These are phyloP conservation scores for Artibeus jamaicensis DNA, from an alignment of 2,797 vertebrate species.

Conservation along the genomic window DNA sequence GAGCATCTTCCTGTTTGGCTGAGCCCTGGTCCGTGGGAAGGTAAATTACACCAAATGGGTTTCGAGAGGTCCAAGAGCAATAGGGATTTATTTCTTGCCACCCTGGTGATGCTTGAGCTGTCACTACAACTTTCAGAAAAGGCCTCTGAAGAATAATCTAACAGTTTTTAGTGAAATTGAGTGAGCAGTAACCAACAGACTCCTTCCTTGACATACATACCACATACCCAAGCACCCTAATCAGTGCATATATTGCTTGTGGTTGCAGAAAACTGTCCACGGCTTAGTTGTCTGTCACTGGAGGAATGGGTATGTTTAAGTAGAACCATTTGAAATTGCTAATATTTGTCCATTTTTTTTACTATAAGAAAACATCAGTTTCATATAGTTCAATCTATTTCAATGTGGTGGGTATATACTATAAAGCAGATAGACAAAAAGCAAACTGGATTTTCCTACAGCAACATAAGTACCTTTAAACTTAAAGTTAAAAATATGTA, in stretches of 20 bases:
- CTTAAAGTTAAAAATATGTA: neutral
- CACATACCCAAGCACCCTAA: neutral
- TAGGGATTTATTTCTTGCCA: neutral
- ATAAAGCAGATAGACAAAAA: neutral
- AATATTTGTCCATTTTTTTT: neutral
- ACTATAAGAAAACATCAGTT: neutral
- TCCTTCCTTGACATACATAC: neutral
- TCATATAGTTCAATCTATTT: neutral
- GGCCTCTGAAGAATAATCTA: neutral
- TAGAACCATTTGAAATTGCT: neutral
- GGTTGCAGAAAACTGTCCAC: neutral
- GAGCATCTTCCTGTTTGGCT: neutral
- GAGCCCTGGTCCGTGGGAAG: neutral
- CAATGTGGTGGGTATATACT: neutral
- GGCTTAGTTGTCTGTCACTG: neutral
- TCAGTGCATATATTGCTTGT: neutral
- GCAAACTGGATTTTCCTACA: neutral
- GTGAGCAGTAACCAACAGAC: neutral
- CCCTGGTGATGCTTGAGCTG: neutral
- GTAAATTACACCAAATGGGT: neutral
- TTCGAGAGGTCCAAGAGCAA: neutral
- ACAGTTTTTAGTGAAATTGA: neutral
- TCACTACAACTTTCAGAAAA: neutral
- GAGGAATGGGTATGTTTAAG: neutral
- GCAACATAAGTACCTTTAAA: neutral